phyloP scores from a whole-genome alignment of 2,888 invertebrate species.

The Teinopalpus imperialis region DNA sequence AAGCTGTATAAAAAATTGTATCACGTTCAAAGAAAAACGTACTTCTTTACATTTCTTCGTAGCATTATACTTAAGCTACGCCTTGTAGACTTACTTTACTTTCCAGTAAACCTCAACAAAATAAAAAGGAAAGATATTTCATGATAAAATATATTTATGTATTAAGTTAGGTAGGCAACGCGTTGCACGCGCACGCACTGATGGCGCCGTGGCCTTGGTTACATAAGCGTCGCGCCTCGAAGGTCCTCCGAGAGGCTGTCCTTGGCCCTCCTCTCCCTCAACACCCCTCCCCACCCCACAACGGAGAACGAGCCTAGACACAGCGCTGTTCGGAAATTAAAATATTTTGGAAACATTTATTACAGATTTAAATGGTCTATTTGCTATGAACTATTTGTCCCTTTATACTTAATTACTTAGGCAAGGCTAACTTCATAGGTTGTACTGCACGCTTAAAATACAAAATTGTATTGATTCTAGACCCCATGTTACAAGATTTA shows the following conservation, averaged over 20 bases:
- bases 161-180: conserved; percentile 16
- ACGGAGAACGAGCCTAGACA: conserved; percentile 42
- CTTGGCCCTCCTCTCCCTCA: conserved; percentile 46
- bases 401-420: conserved; percentile 19
- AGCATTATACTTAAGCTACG: too few species aligned
- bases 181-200: conserved; percentile 31
- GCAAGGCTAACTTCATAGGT: background rate
- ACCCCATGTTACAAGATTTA: too few species aligned
- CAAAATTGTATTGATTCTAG: too few species aligned
- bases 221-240: conserved; percentile 63
- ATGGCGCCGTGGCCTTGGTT: conserved; percentile 54
- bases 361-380: conserved; percentile 20
- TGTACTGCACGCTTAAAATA: too few species aligned
- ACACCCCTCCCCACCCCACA: conserved; percentile 33
- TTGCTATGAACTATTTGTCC: conserved; percentile 12
- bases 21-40: too few species aligned
- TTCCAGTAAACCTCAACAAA: too few species aligned
- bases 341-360: conserved; percentile 44
- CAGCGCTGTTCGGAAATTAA: conserved; percentile 50
- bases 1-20: too few species aligned
- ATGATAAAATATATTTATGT: conserved; percentile 8
- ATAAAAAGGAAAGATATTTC: too few species aligned
- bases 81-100: too few species aligned
- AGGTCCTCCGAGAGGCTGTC: conserved; percentile 50
- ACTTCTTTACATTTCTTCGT: too few species aligned